phyloP scores from a whole-genome alignment of 2,113 vertebrate genomes.

The Hydropotes inermis region DNA sequence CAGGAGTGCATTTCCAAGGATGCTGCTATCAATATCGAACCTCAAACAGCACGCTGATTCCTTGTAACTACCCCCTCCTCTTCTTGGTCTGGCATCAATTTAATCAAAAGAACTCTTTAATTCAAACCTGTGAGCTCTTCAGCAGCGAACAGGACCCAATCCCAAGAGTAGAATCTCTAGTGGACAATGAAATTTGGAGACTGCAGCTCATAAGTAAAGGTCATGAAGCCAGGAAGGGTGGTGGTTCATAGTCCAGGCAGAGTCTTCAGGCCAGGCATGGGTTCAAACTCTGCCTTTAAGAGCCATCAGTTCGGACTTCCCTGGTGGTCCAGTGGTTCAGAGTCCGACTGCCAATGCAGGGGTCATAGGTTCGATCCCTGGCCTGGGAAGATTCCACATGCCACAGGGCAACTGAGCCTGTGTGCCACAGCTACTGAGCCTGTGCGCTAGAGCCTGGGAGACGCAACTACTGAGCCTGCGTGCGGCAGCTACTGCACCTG shows the following conservation, averaged over 20 bases:
- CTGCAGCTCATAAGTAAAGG: neutral
- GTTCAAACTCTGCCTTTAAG: neutral
- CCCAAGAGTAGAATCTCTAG: neutral
- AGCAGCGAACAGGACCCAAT: neutral
- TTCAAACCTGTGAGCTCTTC: conserved; percentile 36
- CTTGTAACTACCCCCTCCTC: neutral
- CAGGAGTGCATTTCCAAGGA: neutral
- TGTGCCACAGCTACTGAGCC: neutral
- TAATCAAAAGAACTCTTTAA: conserved; percentile 40
- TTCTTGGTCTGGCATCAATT: conserved; percentile 50
- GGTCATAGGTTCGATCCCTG: neutral
- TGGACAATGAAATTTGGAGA: neutral
- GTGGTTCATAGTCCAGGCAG: fast-evolving
- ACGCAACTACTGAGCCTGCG: fast-evolving
- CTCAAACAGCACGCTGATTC: neutral
- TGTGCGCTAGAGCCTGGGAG: neutral
- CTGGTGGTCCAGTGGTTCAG: neutral
- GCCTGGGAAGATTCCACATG: neutral
- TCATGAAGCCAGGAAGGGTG: fast-evolving
- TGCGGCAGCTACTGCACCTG: neutral
- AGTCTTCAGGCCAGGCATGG: neutral
- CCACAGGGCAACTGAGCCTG: neutral
- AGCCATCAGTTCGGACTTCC: neutral
- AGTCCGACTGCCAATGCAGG: neutral
- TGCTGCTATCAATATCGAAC: neutral